Conservation (phyloP, 2,888 invertebrate genomes). For the Orchestes rusci region DNA sequence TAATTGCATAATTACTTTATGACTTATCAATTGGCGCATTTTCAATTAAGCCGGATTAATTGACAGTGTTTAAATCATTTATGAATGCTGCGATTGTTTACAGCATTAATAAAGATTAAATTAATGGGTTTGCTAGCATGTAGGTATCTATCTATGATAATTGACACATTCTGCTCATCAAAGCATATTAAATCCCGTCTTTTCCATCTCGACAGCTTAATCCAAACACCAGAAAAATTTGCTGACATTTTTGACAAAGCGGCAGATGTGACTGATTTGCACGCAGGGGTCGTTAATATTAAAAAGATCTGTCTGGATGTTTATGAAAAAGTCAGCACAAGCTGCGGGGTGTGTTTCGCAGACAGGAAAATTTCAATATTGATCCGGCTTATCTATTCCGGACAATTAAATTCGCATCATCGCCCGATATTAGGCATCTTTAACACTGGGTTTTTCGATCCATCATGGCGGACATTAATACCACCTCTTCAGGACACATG, state of each 20-base stretch:
- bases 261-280: conserved; percentile 22
- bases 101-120: too few relatives aligned
- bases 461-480: too few relatives aligned
- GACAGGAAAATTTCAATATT: too few relatives aligned
- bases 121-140: too few relatives aligned
- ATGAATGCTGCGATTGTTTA: conserved; percentile 17
- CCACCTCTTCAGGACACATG: too few relatives aligned
- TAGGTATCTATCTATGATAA: too few relatives aligned
- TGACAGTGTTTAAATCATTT: conserved; percentile 14
- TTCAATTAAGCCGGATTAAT: conserved; percentile 16
- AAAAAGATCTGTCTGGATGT: conserved; percentile 19
- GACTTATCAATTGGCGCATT: conserved; percentile 15
- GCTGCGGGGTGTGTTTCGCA: too few relatives aligned
- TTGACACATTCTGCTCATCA: conserved; percentile 5
- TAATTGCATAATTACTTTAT: conserved; percentile 14
- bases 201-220: conserved; percentile 7
- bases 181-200: conserved; percentile 11
- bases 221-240: conserved; percentile 12
- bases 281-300: conserved; percentile 21
- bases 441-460: too few relatives aligned
- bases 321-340: conserved; percentile 15
- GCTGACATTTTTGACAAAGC: conserved; percentile 21
- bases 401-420: too few relatives aligned
- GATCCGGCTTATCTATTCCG: too few relatives aligned
- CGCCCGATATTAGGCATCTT: too few relatives aligned